These are phyloP conservation scores for Carassius gibelio DNA, from an alignment of 2,113 vertebrate genomes.

Conservation along the genomic window DNA sequence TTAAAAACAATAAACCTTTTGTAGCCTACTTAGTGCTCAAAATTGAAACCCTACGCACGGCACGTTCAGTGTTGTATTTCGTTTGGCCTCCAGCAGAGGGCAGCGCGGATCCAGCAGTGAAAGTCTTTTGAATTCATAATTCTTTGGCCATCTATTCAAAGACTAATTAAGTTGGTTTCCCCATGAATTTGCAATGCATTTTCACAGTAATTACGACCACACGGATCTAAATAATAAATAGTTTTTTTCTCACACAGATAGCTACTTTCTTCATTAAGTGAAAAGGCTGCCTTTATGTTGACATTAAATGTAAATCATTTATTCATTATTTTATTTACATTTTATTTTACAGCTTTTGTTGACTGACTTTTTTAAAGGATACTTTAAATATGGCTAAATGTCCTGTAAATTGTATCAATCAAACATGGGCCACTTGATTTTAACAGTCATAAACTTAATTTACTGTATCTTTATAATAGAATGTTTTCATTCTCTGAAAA, in stretches of 20 bases:
- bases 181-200: constrained; percentile 34
- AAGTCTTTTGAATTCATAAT: neutral
- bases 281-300: neutral
- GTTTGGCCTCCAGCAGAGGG: constrained; percentile 35
- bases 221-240: constrained; percentile 8
- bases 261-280: neutral
- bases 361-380: neutral
- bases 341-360: neutral
- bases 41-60: neutral
- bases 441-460: neutral
- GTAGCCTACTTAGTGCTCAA: neutral
- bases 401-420: neutral
- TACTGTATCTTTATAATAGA: too few relatives aligned
- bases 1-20: neutral
- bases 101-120: neutral
- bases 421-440: neutral
- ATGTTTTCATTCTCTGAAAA: neutral
- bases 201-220: constrained; percentile 23
- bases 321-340: too few relatives aligned
- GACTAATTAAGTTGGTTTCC: constrained; percentile 10
- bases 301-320: neutral
- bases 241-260: neutral
- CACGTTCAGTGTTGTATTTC: too few relatives aligned
- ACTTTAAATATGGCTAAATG: too few relatives aligned
- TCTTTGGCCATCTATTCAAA: neutral